phyloP scores from a whole-genome alignment of 2,113 vertebrate species.

The Bagarius yarrelli region DNA sequence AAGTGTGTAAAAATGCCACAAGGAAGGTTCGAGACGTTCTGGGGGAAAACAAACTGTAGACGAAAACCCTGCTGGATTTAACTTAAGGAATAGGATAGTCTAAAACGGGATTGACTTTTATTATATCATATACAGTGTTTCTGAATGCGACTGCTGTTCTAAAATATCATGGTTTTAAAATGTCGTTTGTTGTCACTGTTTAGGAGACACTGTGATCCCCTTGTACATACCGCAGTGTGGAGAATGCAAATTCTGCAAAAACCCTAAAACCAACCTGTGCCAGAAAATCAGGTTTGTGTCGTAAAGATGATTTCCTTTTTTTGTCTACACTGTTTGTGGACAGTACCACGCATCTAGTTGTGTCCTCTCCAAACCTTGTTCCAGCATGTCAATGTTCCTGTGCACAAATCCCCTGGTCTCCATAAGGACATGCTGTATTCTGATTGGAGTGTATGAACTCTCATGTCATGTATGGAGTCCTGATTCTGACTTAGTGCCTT shows the following conservation, averaged over 20 bases:
- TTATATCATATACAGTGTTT: no score
- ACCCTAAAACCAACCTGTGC: constrained; percentile 80
- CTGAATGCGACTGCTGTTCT: not conserved
- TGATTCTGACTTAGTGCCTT: no score
- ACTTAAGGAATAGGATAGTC: not conserved
- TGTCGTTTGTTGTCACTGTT: not conserved
- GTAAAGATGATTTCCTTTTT: no score
- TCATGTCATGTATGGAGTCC: no score
- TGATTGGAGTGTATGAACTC: no score
- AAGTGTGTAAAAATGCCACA: not conserved
- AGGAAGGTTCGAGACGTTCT: not conserved
- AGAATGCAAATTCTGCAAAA: constrained; percentile 79
- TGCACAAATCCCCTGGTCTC: no score
- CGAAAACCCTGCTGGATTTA: not conserved
- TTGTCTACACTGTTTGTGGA: no score
- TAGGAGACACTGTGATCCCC: constrained; percentile 81
- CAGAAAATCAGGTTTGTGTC: constrained; percentile 68
- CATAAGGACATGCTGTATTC: no score
- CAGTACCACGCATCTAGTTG: no score
- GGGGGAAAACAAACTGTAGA: not conserved
- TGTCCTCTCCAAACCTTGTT: no score
- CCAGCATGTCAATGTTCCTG: no score
- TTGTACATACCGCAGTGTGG: constrained; percentile 80
- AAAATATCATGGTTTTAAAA: not conserved
- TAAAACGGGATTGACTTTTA: no score